Percentiles rank a stretch among this genome's conserved stretches.
Conservation (phyloP, 2,888 invertebrate species). For the Platerodrilus igneus region DNA sequence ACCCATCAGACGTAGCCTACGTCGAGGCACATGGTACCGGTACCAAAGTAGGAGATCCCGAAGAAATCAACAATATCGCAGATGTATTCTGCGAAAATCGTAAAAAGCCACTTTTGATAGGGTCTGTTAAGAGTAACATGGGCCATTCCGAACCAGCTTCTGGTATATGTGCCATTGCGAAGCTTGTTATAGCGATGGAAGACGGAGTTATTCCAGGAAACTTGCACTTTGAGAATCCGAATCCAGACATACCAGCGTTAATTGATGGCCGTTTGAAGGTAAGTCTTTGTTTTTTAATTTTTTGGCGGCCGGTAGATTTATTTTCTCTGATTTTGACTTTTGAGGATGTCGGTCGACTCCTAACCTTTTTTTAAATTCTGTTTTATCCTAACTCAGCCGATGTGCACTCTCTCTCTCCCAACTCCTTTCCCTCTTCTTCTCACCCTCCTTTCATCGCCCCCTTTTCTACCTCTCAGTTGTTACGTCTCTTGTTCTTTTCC, state of each 20-base stretch:
- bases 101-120: conserved; percentile 76
- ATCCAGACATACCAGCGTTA: conserved; percentile 87
- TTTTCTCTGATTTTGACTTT: too few relatives aligned
- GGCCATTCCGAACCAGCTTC: conserved; percentile 95
- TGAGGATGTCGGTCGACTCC: too few relatives aligned
- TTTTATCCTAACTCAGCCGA: too few relatives aligned
- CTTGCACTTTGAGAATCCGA: conserved; percentile 82
- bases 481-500: too few relatives aligned
- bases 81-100: conserved; percentile 85
- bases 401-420: too few relatives aligned
- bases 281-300: too few relatives aligned
- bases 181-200: conserved; percentile 92
- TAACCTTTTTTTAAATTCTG: too few relatives aligned
- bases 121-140: conserved; percentile 98
- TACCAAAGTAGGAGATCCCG: conserved; percentile 96
- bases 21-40: conserved; percentile 99
- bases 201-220: conserved; percentile 83
- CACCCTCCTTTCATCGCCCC: too few relatives aligned
- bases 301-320: background rate
- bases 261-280: conserved; percentile 82
- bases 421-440: too few relatives aligned
- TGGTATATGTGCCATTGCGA: conserved; percentile 86
- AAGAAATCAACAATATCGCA: conserved; percentile 92
- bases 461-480: too few relatives aligned
- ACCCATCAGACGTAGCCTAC: conserved; percentile 80